Evolutionary conservation across 2,113 vertebrate genomes (phyloP).

Genomic region (Bubo bubo): DNA sequence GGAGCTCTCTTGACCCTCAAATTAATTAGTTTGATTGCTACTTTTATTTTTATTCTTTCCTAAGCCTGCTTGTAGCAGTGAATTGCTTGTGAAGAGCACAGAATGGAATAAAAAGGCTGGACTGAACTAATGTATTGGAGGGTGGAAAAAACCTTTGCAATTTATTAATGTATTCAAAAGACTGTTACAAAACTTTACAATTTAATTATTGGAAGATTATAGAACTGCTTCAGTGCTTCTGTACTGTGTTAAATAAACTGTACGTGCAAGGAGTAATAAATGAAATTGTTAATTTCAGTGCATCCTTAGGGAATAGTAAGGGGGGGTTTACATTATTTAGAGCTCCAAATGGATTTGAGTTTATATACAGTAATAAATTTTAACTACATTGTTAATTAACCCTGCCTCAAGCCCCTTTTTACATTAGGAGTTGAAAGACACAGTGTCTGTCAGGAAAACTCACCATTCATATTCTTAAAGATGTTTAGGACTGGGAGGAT

Average conservation of each 20-base stretch:
- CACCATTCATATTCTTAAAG: constrained; percentile 93
- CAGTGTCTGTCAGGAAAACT: constrained; percentile 65
- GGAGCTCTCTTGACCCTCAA: neutral
- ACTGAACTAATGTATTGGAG: neutral
- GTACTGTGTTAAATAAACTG: constrained; percentile 55
- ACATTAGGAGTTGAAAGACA: neutral
- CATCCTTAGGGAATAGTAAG: constrained; percentile 32
- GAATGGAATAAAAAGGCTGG: constrained; percentile 13
- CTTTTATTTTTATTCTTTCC: constrained; percentile 32
- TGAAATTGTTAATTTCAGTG: constrained; percentile 60
- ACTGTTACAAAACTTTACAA: constrained; percentile 62
- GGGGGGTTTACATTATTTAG: constrained; percentile 32
- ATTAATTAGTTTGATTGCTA: constrained; percentile 31
- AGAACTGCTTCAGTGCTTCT: constrained; percentile 62
- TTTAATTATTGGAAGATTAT: constrained; percentile 72
- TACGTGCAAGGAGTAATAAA: constrained; percentile 50
- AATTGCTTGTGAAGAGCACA: constrained; percentile 18
- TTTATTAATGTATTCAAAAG: constrained; percentile 60
- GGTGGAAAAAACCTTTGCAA: constrained; percentile 23
- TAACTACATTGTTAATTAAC: constrained; percentile 57
- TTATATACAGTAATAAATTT: constrained; percentile 64
- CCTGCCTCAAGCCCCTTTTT: constrained; percentile 14
- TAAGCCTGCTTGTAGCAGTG: neutral
- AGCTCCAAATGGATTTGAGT: constrained; percentile 54
- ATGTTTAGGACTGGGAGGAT: constrained; percentile 94